A percentile compares a stretch with the other conserved stretches of the same genome.
Conservation (phyloP, 2,888 invertebrate species). For the Mystacides longicornis region DNA sequence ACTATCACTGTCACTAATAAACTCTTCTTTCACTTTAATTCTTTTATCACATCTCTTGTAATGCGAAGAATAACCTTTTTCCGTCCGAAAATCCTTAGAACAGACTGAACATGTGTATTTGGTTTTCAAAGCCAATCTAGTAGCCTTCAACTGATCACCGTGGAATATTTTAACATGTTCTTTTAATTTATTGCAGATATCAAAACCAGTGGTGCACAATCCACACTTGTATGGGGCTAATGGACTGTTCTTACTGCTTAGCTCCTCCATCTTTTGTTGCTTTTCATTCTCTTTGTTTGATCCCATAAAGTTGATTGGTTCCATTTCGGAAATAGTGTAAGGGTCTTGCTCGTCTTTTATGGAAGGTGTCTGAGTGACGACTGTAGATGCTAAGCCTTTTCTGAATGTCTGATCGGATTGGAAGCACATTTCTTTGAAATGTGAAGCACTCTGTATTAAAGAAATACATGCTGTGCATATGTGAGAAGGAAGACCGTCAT, state of each 20-base stretch:
- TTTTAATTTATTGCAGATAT: constrained; percentile 13
- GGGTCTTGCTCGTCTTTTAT: constrained; percentile 8
- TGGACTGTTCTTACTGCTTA: not conserved
- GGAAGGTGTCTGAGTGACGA: not conserved
- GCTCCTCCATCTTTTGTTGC: not conserved
- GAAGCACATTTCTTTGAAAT: constrained; percentile 38
- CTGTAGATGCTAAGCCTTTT: not conserved
- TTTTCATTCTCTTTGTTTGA: constrained; percentile 4
- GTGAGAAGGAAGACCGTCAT: constrained; percentile 35
- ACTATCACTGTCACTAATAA: constrained; percentile 17
- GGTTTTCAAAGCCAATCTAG: constrained; percentile 2
- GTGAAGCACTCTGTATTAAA: constrained; percentile 36
- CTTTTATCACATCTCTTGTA: constrained; percentile 15
- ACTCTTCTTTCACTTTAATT: constrained; percentile 12
- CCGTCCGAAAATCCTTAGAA: constrained; percentile 17
- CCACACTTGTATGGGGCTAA: constrained; percentile 5
- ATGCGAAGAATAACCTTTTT: constrained; percentile 16
- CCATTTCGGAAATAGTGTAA: not conserved
- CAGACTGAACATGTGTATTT: constrained; percentile 19
- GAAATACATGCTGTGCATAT: constrained; percentile 36
- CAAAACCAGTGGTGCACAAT: constrained; percentile 8
- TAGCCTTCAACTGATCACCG: constrained; percentile 3
- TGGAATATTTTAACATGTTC: constrained; percentile 12
- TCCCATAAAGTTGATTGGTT: not conserved
- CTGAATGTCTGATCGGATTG: constrained; percentile 34